These are phyloP conservation scores for Geococcyx californianus DNA, from an alignment of 2,113 vertebrate species.

Conservation along the genomic window DNA sequence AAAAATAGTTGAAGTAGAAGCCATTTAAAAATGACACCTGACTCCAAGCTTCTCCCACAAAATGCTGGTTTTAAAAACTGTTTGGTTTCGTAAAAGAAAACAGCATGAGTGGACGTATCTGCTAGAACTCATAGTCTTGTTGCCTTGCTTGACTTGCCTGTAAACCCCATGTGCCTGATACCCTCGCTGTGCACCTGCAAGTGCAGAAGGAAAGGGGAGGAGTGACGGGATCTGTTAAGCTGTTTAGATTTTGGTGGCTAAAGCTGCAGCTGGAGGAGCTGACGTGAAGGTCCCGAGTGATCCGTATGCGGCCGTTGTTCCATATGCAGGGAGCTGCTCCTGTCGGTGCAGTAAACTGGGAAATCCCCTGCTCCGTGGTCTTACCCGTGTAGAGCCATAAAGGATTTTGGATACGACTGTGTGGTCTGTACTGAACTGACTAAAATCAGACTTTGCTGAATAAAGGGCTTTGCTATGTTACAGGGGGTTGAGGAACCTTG, in stretches of 20 bases:
- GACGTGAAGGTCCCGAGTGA: neutral
- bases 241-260: neutral
- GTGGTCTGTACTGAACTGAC: neutral
- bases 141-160: neutral
- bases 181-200: accelerated
- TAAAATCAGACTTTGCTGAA: neutral
- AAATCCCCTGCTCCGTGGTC: neutral
- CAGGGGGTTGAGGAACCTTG: neutral
- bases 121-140: neutral
- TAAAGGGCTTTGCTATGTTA: neutral
- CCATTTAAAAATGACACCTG: neutral
- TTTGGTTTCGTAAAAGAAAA: neutral
- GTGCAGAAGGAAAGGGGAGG: neutral
- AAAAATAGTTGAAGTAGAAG: neutral
- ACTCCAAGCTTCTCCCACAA: neutral
- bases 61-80: neutral
- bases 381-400: accelerated
- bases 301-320: neutral
- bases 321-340: neutral
- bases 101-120: neutral
- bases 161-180: neutral
- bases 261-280: neutral
- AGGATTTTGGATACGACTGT: neutral
- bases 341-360: neutral
- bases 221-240: neutral